Percentiles rank a stretch among this genome's conserved stretches.
These are phyloP conservation scores for Corynorhinus townsendii DNA, from an alignment of 2,113 vertebrate genomes.

Conservation along the genomic window DNA sequence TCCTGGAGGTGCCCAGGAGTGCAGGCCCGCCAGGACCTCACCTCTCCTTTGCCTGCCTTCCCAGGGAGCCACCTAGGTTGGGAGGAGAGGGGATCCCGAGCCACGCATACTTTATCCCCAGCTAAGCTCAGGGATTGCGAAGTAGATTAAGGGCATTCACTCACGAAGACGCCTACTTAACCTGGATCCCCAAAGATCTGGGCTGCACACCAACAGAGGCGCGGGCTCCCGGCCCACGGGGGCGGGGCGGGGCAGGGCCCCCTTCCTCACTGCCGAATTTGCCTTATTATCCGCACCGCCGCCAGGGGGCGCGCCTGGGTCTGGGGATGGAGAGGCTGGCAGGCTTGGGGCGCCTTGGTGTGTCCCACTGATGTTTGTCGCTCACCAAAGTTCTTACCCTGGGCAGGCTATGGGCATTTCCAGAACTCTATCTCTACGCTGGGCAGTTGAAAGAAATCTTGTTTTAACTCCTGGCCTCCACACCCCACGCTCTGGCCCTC, in stretches of 20 bases:
- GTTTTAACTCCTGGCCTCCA: neutral
- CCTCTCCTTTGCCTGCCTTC: neutral
- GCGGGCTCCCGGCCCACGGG: accelerated
- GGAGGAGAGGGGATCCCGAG: neutral
- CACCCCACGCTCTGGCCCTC: neutral
- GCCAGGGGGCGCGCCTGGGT: neutral
- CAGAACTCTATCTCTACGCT: neutral
- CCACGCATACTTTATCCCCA: neutral
- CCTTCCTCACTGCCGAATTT: accelerated
- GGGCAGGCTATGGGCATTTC: neutral
- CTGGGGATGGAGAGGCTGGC: no score
- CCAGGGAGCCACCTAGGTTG: neutral
- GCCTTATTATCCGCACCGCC: neutral
- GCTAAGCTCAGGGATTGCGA: neutral
- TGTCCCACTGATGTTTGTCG: accelerated
- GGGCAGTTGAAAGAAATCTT: neutral
- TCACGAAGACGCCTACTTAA: neutral
- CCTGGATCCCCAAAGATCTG: neutral
- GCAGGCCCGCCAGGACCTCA: neutral
- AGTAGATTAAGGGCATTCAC: slow-evolving; percentile 29
- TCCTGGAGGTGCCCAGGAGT: neutral
- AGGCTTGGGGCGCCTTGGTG: neutral
- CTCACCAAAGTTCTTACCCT: neutral
- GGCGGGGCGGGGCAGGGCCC: neutral
- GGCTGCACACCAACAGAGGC: neutral